phyloP scores from a whole-genome alignment of 2,113 vertebrate genomes.

The Pelusios castaneus region DNA sequence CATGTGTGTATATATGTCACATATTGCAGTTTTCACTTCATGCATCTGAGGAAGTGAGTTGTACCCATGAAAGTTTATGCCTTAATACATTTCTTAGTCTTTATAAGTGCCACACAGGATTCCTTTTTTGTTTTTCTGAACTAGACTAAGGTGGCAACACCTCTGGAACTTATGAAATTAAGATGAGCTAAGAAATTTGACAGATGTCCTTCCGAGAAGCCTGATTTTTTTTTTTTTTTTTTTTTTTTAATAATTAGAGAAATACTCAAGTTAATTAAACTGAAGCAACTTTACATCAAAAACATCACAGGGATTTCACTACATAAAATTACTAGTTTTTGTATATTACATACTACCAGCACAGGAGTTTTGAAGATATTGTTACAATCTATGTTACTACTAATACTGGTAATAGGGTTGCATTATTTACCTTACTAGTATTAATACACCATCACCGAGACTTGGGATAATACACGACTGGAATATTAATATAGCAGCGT shows the following conservation, averaged over 20 bases:
- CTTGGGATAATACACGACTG: too few relatives aligned
- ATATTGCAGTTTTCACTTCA: too few relatives aligned
- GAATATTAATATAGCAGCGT: too few relatives aligned
- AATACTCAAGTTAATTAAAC: neutral
- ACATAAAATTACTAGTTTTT: neutral
- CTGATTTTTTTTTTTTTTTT: too few relatives aligned
- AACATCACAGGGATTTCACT: neutral
- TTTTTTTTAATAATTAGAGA: neutral
- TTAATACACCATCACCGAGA: too few relatives aligned
- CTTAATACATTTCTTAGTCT: too few relatives aligned
- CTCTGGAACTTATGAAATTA: neutral
- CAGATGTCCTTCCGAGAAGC: neutral
- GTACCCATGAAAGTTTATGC: too few relatives aligned
- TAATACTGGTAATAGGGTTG: neutral
- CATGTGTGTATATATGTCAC: too few relatives aligned
- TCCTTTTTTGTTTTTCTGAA: too few relatives aligned
- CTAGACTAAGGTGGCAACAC: too few relatives aligned
- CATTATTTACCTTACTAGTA: neutral
- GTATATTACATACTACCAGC: neutral
- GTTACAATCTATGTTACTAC: neutral
- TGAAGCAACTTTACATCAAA: neutral
- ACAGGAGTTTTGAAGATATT: neutral
- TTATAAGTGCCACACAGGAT: too few relatives aligned
- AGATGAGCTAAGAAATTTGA: neutral
- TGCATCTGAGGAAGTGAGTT: too few relatives aligned